These are phyloP conservation scores for Mus pahari DNA, from an alignment of 2,113 vertebrate genomes.

Conservation along the genomic window DNA sequence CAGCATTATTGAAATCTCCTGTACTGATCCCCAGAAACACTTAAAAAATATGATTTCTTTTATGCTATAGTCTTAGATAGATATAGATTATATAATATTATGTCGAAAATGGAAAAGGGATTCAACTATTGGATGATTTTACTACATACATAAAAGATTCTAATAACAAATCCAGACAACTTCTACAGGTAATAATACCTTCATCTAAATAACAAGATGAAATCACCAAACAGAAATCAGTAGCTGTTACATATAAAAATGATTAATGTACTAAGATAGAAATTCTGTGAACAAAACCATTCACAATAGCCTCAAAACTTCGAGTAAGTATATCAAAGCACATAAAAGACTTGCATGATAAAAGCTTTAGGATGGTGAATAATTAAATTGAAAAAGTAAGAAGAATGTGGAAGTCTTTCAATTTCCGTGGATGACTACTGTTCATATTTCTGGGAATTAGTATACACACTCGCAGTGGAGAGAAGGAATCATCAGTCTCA, in stretches of 20 bases:
- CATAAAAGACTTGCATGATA: not conserved
- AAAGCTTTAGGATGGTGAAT: not conserved
- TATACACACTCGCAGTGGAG: not conserved
- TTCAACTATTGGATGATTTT: not conserved
- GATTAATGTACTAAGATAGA: not conserved
- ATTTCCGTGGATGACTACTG: not conserved
- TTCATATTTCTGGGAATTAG: not conserved
- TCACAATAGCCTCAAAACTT: not conserved
- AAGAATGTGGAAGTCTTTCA: not conserved
- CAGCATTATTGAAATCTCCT: not conserved
- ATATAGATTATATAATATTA: not conserved
- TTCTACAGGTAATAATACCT: not conserved
- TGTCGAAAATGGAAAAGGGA: not conserved
- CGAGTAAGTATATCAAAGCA: not conserved
- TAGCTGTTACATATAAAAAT: not conserved
- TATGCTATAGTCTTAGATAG: not conserved
- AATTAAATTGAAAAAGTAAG: not conserved
- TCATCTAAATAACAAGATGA: not conserved
- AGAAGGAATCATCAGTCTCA: not conserved
- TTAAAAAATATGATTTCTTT: not conserved
- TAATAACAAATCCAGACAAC: not conserved
- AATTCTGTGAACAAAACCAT: not conserved
- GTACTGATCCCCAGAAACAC: not conserved
- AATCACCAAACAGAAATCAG: not conserved
- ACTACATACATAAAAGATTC: not conserved